Percentiles rank a stretch among this genome's conserved stretches.
phyloP scores from a whole-genome alignment of 2,113 vertebrate species.

The Junco hyemalis region DNA sequence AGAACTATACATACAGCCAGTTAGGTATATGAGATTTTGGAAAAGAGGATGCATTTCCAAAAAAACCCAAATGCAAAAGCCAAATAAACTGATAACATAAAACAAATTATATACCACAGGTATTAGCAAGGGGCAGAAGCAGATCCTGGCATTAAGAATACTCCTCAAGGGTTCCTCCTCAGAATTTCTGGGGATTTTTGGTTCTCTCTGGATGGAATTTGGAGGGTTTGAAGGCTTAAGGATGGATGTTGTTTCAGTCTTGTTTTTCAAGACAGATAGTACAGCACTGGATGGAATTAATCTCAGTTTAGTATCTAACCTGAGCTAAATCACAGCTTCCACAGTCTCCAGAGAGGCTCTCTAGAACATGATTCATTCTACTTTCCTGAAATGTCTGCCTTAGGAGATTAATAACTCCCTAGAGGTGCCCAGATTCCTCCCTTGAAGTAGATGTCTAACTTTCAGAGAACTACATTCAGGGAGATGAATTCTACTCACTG shows the following conservation, averaged over 20 bases:
- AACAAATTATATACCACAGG: neutral
- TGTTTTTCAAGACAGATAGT: neutral
- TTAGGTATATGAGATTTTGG: neutral
- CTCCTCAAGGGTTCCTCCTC: neutral
- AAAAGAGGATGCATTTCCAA: neutral
- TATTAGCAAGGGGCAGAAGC: neutral
- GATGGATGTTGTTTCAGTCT: neutral
- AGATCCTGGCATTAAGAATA: neutral
- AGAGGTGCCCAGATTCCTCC: neutral
- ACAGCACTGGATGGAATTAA: neutral
- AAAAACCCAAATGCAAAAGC: neutral
- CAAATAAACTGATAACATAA: neutral
- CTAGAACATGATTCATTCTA: neutral
- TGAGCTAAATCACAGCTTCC: constrained; percentile 22
- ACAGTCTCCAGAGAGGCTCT: neutral
- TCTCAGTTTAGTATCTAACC: neutral
- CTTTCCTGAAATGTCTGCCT: neutral
- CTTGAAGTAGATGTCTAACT: neutral
- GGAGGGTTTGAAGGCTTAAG: neutral
- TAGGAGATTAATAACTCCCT: neutral
- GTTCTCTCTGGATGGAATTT: neutral
- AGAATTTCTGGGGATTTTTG: neutral
- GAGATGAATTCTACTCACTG: neutral
- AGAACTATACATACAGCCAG: neutral
- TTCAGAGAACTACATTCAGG: neutral